Evolutionary conservation across 2,113 vertebrate genomes (phyloP).

Genomic region (Muscicapa adusta): DNA sequence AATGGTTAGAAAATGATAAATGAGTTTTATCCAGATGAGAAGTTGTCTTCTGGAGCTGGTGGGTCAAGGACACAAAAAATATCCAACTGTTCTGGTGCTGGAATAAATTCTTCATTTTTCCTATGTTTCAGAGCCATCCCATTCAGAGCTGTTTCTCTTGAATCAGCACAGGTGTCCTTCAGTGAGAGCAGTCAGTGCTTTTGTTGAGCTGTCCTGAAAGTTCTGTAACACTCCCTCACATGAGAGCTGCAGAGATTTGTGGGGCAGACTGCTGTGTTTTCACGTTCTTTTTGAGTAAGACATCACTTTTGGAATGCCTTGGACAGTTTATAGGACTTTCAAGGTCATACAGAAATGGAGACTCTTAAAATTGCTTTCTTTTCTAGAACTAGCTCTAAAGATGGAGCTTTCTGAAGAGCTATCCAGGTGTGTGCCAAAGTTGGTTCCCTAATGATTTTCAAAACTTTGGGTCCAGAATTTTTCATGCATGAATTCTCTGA

Average conservation of each 20-base stretch:
- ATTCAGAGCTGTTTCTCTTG: neutral
- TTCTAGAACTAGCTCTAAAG: neutral
- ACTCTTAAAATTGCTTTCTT: neutral
- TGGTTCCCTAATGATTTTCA: neutral
- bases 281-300: neutral
- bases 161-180: neutral
- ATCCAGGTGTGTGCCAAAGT: neutral
- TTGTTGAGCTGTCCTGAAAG: neutral
- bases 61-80: neutral
- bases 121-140: neutral
- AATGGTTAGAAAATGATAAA: neutral
- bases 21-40: neutral
- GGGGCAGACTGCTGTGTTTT: neutral
- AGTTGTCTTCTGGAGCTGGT: neutral
- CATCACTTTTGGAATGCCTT: neutral
- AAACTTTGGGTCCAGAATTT: neutral
- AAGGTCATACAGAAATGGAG: neutral
- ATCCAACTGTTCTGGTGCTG: neutral
- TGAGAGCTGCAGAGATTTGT: neutral
- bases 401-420: neutral
- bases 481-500: neutral
- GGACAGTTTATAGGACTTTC: neutral
- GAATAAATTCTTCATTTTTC: neutral
- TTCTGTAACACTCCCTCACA: neutral
- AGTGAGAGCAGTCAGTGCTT: neutral